Evolutionary conservation across 2,888 invertebrate species (phyloP), one percentile per base, ranked within the genome.

Genomic region (Lithophane ornitopus): DNA sequence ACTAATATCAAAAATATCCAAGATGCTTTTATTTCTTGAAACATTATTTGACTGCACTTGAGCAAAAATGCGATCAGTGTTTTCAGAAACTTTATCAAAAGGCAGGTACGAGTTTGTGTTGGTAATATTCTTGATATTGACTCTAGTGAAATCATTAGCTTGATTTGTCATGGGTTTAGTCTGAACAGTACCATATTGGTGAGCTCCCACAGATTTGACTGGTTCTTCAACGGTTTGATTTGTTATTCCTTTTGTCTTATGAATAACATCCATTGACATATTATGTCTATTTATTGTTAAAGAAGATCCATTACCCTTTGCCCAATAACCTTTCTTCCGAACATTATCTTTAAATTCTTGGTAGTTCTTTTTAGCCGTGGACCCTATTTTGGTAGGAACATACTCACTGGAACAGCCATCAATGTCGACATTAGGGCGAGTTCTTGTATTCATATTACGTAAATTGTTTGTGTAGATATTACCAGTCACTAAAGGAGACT

Each of bases 271-370:
- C 86, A 86, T 85, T 75, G 88, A 84, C 72, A 85, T 87, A 58
- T 82, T 87, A 69, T 69, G 76, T 73, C 78, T 89, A 79, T 90
- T 92, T 83, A 89, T 91, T 46, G 86, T 84, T 65, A 93, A 84
- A 66, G 93, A 87, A 69, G 89, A 86, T 39, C 94, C 93, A 92
- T 96, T 95, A 14, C 94, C 96, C 89, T 96, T 96, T 12, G 95
- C 96, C 96, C 96, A 96, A 80, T 90, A 96, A 16, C 96, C 96
- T 85, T 94, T 95, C 80, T 89, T 94, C 75, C 92, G 92, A 2
- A 96, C 95, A 93, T 95, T 95, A 78, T 96, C 93, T 89, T 94
- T 96, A 65, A 97, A 97, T 78, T 95, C 94, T 87, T 96, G 95
- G 80, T 96, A 96, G 84, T 96, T 96, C 82, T 92, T 93, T 82